Evolutionary conservation across 2,888 invertebrate species (phyloP).

Genomic region (Eledona agricola): DNA sequence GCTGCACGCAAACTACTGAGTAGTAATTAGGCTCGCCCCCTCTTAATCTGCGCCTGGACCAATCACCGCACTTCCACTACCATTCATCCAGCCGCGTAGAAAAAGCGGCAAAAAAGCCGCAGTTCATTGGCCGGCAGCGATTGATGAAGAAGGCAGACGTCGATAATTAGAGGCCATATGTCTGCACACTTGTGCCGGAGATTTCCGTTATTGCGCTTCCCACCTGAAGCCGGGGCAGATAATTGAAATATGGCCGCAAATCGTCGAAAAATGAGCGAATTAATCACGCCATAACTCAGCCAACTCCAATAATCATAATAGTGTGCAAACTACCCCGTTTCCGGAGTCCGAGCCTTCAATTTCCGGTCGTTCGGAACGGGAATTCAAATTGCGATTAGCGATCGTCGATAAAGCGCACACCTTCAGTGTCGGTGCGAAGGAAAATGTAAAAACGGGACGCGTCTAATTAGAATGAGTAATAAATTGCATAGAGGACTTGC

Average conservation of each 20-base stretch:
- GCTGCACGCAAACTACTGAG: no score
- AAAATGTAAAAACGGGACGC: no score
- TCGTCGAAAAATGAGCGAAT: constrained; percentile 26
- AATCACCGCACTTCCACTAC: no score
- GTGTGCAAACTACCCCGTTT: constrained; percentile 42
- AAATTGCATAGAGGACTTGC: no score
- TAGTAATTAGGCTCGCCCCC: no score
- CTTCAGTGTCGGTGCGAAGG: no score
- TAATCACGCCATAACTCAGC: constrained; percentile 32
- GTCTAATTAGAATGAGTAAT: no score
- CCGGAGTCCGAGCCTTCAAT: constrained; percentile 43
- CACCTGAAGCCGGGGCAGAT: constrained; percentile 33
- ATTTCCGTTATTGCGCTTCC: constrained; percentile 45
- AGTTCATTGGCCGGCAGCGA: constrained; percentile 30
- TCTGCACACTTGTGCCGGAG: constrained; percentile 42
- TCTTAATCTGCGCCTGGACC: no score
- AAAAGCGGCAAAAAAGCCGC: constrained; percentile 9
- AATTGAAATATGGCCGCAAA: constrained; percentile 26
- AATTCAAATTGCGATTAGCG: no score
- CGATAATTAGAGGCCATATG: constrained; percentile 48
- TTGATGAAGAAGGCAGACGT: constrained; percentile 45
- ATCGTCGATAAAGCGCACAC: no score
- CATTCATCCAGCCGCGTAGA: constrained; percentile 18
- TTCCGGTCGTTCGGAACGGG: constrained; percentile 42
- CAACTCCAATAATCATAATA: constrained; percentile 43